Base-by-base conservation (phyloP, 2,113 vertebrate species). In the Burhinus bistriatus region DNA sequence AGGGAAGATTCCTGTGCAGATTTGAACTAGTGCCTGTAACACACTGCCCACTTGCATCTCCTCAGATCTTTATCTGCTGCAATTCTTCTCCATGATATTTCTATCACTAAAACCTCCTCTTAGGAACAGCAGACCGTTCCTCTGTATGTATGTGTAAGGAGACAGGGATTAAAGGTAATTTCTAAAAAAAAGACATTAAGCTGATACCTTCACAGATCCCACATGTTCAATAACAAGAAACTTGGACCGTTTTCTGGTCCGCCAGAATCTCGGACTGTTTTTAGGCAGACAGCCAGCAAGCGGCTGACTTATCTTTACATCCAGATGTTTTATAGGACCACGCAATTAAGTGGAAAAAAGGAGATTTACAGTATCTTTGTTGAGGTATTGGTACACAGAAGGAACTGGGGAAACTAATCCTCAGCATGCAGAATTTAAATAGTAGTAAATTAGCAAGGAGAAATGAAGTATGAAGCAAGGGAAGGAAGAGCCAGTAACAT, bases 121-220 rank as follows among this genome's bases (percentile, higher is more conserved):
- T 44, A 29, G 32, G 30, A 94, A 89, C 11, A 78, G 52, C 18
- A 70, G n/a, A 81, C n/a, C 25, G 52, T 51, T 86, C 38, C 34
- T 70, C 23, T 51, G 1, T 3, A 64, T 34, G 9, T 16, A 14
- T 1, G 1, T 12, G 17, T 21, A 25, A 72, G 18, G 6, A 14
- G 36, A 59, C 4, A 25, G 9, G 11, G 57, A 87, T 40, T 77
- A 65, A 73, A 87, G 36, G 40, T 20, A 57, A 81, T 29, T 78
- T 66, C 36, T 84, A 20, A 76, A 36, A 27, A 27, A 55, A 25
- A 32, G 1, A 15, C 5, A 58, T 6, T 76, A 78, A 54, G 8
- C 5, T 32, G 30, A 61, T 61, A 38, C 2, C 13, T 55, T 61
- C 58, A 52, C 52, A 55, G 36, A 54, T 57, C 14, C 32, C 72